These are phyloP conservation scores for Drosophila macrothrix DNA, from an alignment of 2,888 invertebrate species.

Conservation along the genomic window DNA sequence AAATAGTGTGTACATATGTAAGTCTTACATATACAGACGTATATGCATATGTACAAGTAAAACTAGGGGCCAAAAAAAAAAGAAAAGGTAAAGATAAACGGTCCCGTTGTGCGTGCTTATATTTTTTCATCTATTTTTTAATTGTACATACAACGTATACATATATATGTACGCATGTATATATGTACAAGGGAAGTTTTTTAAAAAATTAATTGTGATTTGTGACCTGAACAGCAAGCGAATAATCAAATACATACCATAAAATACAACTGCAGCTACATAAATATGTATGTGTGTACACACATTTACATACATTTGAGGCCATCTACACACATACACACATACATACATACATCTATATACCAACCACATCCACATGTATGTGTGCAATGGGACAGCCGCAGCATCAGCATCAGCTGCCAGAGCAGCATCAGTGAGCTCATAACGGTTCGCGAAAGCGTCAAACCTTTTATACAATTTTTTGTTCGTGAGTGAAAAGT, in stretches of 20 bases:
- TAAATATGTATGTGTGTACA: neutral
- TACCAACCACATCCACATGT: slow-evolving; percentile 4
- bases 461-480: slow-evolving; percentile 38
- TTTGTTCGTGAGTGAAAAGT: slow-evolving; percentile 42
- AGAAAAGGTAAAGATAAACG: slow-evolving; percentile 3
- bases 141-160: slow-evolving; percentile 12
- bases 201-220: slow-evolving; percentile 37
- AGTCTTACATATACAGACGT: slow-evolving; percentile 9
- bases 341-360: neutral
- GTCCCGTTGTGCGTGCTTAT: slow-evolving; percentile 28
- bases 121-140: slow-evolving; percentile 37
- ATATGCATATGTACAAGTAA: slow-evolving; percentile 15
- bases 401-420: slow-evolving; percentile 66
- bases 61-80: slow-evolving; percentile 4
- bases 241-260: slow-evolving; percentile 37
- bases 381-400: slow-evolving; percentile 52
- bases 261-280: slow-evolving; percentile 13
- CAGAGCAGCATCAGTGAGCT: slow-evolving; percentile 60
- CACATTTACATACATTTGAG: neutral
- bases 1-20: slow-evolving; percentile 54
- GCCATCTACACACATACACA: neutral
- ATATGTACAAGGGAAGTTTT: slow-evolving; percentile 44
- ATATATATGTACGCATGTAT: slow-evolving; percentile 10
- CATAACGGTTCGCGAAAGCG: slow-evolving; percentile 59
- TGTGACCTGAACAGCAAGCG: slow-evolving; percentile 24